Conservation (phyloP, 2,797 vertebrate genomes). For the Siniperca obscura region DNA sequence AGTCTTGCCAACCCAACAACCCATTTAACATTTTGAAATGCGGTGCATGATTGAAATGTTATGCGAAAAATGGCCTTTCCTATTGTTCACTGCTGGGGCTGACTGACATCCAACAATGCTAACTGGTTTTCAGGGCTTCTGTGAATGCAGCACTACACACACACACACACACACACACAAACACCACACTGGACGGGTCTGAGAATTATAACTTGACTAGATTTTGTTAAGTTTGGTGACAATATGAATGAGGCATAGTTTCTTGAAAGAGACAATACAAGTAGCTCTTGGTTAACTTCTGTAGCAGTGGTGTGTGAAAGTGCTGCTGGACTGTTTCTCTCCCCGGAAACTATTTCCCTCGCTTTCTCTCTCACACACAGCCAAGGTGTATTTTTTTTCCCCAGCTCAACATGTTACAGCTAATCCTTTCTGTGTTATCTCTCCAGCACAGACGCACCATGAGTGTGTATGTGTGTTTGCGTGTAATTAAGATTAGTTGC, state of each 20-base stretch:
- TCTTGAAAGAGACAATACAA: conserved; percentile 29
- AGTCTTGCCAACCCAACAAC: conserved; percentile 30
- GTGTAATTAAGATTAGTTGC: conserved; percentile 57
- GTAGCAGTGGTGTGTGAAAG: conserved; percentile 23
- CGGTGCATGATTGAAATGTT: conserved; percentile 36
- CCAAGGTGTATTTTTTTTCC: conserved; percentile 43
- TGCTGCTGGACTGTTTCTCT: conserved; percentile 18
- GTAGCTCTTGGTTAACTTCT: conserved; percentile 15
- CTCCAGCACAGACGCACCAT: conserved; percentile 51
- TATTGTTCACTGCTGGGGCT: conserved; percentile 17
- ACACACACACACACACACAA: not conserved
- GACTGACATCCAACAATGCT: conserved; percentile 22
- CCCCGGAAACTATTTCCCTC: conserved; percentile 28
- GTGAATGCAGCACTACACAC: not conserved
- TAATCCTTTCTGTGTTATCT: conserved; percentile 72
- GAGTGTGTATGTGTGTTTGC: conserved; percentile 38
- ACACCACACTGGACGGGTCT: not conserved
- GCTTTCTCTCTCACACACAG: conserved; percentile 14
- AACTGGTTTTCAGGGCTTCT: not conserved
- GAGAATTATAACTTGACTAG: not conserved
- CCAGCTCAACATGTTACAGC: conserved; percentile 48
- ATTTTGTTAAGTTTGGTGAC: conserved; percentile 8
- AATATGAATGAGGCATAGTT: not conserved
- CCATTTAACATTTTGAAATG: conserved; percentile 33
- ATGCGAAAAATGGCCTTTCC: not conserved